Percentiles rank a stretch among this genome's conserved stretches.
These are phyloP conservation scores for Drosophila kanapiae DNA, from an alignment of 1,140 invertebrate genomes.

Conservation along the genomic window DNA sequence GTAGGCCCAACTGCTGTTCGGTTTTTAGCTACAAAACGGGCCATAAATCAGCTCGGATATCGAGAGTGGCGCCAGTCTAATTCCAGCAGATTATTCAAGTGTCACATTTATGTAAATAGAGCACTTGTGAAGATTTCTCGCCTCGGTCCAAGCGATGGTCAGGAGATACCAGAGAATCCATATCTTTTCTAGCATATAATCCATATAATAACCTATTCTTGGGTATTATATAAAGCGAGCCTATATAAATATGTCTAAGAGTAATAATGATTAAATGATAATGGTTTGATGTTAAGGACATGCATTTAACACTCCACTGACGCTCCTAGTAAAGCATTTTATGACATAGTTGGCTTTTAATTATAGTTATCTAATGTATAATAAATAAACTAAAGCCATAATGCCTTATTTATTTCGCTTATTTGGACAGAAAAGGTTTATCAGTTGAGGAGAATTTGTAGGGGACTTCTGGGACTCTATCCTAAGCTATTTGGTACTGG, in stretches of 20 bases:
- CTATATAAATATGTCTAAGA: no score
- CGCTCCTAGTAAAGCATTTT: not conserved
- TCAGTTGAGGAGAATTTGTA: not conserved
- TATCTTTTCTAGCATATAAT: slow-evolving; percentile 1
- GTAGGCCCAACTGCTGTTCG: slow-evolving; percentile 72
- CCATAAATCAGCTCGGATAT: slow-evolving; percentile 63
- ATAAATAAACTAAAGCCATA: not conserved
- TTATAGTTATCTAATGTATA: not conserved
- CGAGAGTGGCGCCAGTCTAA: slow-evolving; percentile 41
- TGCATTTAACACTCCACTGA: no score
- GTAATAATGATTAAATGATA: no score
- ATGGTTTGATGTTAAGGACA: no score
- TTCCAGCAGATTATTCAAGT: slow-evolving; percentile 34
- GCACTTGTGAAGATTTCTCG: slow-evolving; percentile 11
- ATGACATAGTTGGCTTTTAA: not conserved
- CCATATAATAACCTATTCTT: not conserved
- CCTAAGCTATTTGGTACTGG: not conserved
- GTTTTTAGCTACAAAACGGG: slow-evolving; percentile 23
- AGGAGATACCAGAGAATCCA: not conserved
- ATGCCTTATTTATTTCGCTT: not conserved
- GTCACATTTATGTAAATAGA: slow-evolving; percentile 48
- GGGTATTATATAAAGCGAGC: no score
- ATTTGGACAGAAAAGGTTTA: no score
- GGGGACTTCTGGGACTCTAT: not conserved
- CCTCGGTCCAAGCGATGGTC: not conserved